Percentiles rank a stretch among this genome's conserved stretches.
These are phyloP conservation scores for Iphiclides podalirius DNA, from an alignment of 2,888 invertebrate genomes.

Conservation along the genomic window DNA sequence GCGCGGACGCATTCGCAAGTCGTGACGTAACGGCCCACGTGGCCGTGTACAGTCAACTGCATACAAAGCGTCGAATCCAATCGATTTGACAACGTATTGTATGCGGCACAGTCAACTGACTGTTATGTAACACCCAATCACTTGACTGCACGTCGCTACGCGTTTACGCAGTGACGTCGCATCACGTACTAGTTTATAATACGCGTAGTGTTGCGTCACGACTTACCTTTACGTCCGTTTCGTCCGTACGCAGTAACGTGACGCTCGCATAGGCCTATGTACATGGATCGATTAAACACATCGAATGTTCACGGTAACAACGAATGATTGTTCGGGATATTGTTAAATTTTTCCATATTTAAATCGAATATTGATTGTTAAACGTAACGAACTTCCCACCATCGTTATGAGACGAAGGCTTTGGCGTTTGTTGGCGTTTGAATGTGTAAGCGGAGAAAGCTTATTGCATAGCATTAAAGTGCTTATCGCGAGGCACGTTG, in stretches of 20 bases:
- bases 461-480: neutral
- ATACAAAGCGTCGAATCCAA: no score
- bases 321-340: neutral
- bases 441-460: neutral
- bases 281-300: neutral
- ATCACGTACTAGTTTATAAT: neutral
- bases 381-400: neutral
- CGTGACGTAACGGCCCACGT: no score
- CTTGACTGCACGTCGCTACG: neutral
- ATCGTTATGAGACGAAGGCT: neutral
- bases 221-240: neutral
- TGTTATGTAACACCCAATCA: neutral
- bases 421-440: neutral
- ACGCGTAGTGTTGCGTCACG: neutral
- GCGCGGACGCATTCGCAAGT: neutral
- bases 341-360: no score
- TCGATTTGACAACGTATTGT: no score
- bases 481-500: neutral
- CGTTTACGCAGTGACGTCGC: neutral
- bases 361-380: no score
- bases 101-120: no score
- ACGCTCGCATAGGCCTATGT: neutral
- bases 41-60: no score
- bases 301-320: neutral
- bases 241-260: neutral